These are phyloP conservation scores for Morelia viridis DNA, from an alignment of 2,797 vertebrate genomes.

Conservation along the genomic window DNA sequence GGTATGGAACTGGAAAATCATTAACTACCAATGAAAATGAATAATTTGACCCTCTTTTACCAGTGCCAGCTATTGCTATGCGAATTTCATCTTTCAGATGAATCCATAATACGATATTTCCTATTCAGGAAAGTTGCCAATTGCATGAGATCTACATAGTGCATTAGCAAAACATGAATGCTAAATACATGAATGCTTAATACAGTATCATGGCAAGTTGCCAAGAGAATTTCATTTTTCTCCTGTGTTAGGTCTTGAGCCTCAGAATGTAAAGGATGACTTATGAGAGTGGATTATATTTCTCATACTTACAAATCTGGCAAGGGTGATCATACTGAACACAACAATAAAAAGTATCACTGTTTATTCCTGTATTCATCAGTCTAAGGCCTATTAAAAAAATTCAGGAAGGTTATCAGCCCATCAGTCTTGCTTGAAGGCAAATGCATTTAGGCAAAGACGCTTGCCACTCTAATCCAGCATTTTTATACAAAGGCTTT, in stretches of 20 bases:
- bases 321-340: background rate
- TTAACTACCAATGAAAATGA: constrained; percentile 46
- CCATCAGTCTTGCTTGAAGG: background rate
- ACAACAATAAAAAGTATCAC: background rate
- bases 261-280: background rate
- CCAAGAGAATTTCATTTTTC: constrained; percentile 27
- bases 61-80: background rate
- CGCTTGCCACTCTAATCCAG: background rate
- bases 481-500: background rate
- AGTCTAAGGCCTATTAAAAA: background rate
- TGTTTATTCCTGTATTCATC: background rate
- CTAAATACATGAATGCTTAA: constrained; percentile 39
- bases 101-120: constrained; percentile 31
- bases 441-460: background rate
- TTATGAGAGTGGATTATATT: constrained; percentile 14
- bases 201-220: background rate
- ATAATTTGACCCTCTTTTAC: constrained; percentile 34
- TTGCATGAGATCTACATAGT: constrained; percentile 46
- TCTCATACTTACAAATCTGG: background rate
- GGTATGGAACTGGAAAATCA: background rate
- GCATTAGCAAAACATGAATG: constrained; percentile 47
- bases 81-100: constrained; percentile 34
- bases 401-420: background rate
- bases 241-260: background rate
- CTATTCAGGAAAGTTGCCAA: constrained; percentile 40